A percentile compares a stretch with the other conserved stretches of the same genome.
Conservation (phyloP, 2,797 vertebrate species). For the Mormyrus proboscirostris region DNA sequence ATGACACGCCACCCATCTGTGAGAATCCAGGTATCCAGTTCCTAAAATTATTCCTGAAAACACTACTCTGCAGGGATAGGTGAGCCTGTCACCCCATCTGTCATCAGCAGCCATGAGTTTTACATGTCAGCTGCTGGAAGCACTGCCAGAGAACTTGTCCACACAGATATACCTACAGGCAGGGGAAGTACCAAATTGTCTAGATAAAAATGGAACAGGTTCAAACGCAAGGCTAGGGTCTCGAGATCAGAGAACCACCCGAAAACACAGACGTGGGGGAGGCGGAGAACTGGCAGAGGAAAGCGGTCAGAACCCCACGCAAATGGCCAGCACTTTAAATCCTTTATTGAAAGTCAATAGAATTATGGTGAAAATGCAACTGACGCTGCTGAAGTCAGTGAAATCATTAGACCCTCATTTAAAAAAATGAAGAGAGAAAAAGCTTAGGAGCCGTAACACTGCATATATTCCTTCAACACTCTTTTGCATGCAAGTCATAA, state of each 20-base stretch:
- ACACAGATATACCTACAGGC: background rate
- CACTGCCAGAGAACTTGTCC: background rate
- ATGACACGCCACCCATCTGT: background rate
- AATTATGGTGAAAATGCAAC: background rate
- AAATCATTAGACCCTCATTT: slow-evolving; percentile 32
- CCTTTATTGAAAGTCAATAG: background rate
- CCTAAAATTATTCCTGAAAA: background rate
- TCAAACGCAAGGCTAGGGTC: background rate
- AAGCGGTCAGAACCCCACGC: background rate
- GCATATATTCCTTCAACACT: slow-evolving; percentile 89
- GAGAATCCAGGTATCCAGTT: background rate
- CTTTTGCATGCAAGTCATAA: slow-evolving; percentile 99
- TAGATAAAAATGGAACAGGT: background rate
- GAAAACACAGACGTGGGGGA: background rate
- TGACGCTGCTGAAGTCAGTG: background rate
- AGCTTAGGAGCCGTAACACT: slow-evolving; percentile 55
- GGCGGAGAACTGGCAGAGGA: background rate
- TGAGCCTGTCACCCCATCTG: background rate
- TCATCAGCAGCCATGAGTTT: background rate
- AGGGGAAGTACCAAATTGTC: background rate
- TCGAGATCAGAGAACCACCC: background rate
- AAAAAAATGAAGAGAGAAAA: slow-evolving; percentile 51
- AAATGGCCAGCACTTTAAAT: background rate
- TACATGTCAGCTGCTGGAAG: background rate
- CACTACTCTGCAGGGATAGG: background rate